Percentiles rank a stretch among this genome's conserved stretches.
Conservation (phyloP, 2,888 invertebrate species). For the Carpatolechia fugitivella region DNA sequence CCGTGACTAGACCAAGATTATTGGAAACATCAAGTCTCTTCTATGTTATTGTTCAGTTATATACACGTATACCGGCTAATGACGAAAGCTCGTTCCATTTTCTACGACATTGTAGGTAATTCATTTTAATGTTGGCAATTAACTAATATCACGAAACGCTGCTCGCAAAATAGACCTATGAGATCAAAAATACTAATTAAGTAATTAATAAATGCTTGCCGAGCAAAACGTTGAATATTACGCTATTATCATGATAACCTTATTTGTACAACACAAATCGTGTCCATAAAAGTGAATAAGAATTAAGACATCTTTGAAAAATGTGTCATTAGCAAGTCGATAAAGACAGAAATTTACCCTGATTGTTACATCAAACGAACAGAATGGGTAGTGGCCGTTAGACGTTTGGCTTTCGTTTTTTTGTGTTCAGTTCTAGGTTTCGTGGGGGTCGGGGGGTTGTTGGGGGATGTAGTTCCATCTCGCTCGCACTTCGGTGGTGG, state of each 20-base stretch:
- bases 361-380: slow-evolving; percentile 33
- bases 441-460: slow-evolving; percentile 71
- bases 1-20: slow-evolving; percentile 20
- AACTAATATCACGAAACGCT: slow-evolving; percentile 46
- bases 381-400: slow-evolving; percentile 33
- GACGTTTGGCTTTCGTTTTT: slow-evolving; percentile 32
- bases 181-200: slow-evolving; percentile 37
- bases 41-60: slow-evolving; percentile 19
- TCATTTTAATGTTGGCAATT: slow-evolving; percentile 35
- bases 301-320: background rate
- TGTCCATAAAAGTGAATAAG: background rate
- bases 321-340: slow-evolving; percentile 13
- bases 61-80: slow-evolving; percentile 61
- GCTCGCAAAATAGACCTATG: slow-evolving; percentile 49
- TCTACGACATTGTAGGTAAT: slow-evolving; percentile 38
- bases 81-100: slow-evolving; percentile 72
- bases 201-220: slow-evolving; percentile 25
- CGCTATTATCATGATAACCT: slow-evolving; percentile 12
- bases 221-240: slow-evolving; percentile 23
- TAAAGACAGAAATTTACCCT: slow-evolving; percentile 37
- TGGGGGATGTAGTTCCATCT: slow-evolving; percentile 76
- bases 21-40: slow-evolving; percentile 17
- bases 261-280: background rate
- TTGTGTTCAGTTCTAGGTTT: slow-evolving; percentile 26
- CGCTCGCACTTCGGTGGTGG: slow-evolving; percentile 59